Evolutionary conservation across 1,140 invertebrate species (phyloP), one percentile per base, ranked within the genome.

Genomic region (Pseudomyrmex pallidus): DNA sequence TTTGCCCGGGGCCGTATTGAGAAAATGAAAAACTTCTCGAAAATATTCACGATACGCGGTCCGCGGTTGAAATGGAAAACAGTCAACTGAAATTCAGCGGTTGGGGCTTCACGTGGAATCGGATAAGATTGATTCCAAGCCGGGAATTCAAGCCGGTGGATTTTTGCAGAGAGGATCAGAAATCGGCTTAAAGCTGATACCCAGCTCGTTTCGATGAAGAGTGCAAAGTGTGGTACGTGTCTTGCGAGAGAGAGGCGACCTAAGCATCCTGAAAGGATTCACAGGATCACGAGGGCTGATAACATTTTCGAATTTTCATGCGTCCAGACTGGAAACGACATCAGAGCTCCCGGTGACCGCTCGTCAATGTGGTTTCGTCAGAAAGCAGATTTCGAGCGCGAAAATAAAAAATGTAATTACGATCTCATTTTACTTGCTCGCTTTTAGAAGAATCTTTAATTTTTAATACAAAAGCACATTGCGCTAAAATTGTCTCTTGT

Each of bases 181-280:
- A 87, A 89, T 89, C 87, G 87, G 77, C 87, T 89, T 88, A 89
- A 89, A 85, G 48, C 67, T 77, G 80, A 90, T 85, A 77, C 64
- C 77, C 57, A 57, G 50, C 66, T 74, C 62, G 76, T 61, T 87
- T 80, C 83, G 85, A 89, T 85, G 88, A 89, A 86, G 83, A 88
- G 88, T 87, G 87, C 82, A 89, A 88, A 89, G 76, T 74, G 80
- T 88, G 62, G 83, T 89, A 85, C 77, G 87, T 83, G 72, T 57
- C 50, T 46, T 64, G 59, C 72, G 44, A 87, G 61, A 82, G 50
- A 67, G 50, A 67, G 57, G 72, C 50, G 50, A 64, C 56, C 66
- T 87, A 88, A 88, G 83, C n/a, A 85, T 85, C 72, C 73, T 88
- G 67, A 87, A 85, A 83, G 83, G 86, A 88, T 87, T 78, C 62